phyloP scores from a whole-genome alignment of 2,888 invertebrate species.

The Achlya flavicornis region DNA sequence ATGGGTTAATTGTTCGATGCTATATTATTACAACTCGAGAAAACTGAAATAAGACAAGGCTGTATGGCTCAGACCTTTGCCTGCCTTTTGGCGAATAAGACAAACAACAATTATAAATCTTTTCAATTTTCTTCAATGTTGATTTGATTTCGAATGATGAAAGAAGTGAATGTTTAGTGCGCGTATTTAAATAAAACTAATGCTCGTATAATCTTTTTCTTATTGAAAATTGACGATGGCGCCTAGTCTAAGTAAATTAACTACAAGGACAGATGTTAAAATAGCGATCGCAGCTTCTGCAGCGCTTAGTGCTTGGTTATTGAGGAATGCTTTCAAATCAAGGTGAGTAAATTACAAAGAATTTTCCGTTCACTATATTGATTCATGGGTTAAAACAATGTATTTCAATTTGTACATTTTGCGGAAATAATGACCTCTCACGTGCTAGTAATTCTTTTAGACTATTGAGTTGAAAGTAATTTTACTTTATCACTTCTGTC shows the following conservation, averaged over 20 bases:
- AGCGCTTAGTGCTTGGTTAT: constrained; percentile 84
- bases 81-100: too few species aligned
- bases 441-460: too few species aligned
- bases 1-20: too few species aligned
- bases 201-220: constrained; percentile 12
- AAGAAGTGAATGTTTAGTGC: constrained; percentile 4
- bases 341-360: constrained; percentile 55
- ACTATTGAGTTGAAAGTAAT: too few species aligned
- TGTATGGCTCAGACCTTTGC: too few species aligned
- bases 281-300: constrained; percentile 87
- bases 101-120: too few species aligned
- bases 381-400: too few species aligned
- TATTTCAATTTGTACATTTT: too few species aligned
- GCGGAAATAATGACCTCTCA: too few species aligned
- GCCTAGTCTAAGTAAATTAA: constrained; percentile 89
- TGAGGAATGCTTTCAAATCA: constrained; percentile 80
- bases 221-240: constrained; percentile 82
- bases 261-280: constrained; percentile 86
- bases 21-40: too few species aligned
- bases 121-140: constrained; percentile 1
- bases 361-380: constrained; percentile 19
- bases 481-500: too few species aligned
- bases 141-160: constrained; percentile 4
- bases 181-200: neutral
- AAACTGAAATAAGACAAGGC: too few species aligned